A percentile compares a stretch with the other conserved stretches of the same genome.
These are phyloP conservation scores for Centropyge bicolor DNA, from an alignment of 2,797 vertebrate genomes.

Conservation along the genomic window DNA sequence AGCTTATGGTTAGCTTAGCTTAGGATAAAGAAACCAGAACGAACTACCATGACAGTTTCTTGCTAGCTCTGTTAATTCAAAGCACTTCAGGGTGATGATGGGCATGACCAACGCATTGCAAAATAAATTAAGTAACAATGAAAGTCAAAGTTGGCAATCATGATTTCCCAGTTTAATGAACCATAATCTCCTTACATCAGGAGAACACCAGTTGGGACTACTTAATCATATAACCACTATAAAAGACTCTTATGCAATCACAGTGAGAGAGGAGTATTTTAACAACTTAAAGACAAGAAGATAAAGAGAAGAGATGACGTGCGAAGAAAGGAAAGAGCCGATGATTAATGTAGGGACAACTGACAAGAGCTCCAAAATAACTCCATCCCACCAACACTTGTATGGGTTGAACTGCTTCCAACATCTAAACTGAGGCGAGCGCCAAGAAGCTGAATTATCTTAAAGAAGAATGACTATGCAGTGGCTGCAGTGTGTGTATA, in stretches of 20 bases:
- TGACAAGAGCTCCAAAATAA: slow-evolving; percentile 38
- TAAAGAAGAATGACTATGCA: slow-evolving; percentile 41
- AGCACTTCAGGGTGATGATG: background rate
- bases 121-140: background rate
- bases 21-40: no score
- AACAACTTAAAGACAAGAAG: slow-evolving; percentile 31
- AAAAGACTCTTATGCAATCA: slow-evolving; percentile 58
- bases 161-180: slow-evolving; percentile 27
- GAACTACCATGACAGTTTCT: no score
- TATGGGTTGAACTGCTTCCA: slow-evolving; percentile 52
- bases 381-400: slow-evolving; percentile 35
- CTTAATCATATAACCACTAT: slow-evolving; percentile 58
- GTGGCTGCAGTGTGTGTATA: slow-evolving; percentile 20
- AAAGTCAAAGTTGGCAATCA: no score
- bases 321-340: slow-evolving; percentile 15
- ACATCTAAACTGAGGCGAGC: slow-evolving; percentile 27
- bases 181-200: slow-evolving; percentile 65
- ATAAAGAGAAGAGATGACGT: slow-evolving; percentile 17
- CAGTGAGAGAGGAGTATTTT: slow-evolving; percentile 21
- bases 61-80: background rate
- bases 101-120: background rate
- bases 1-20: no score
- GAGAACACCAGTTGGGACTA: slow-evolving; percentile 49
- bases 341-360: slow-evolving; percentile 22
- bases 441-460: slow-evolving; percentile 62